Percentiles rank a stretch among this genome's conserved stretches.
These are phyloP conservation scores for Poecilobothrus nobilitatus DNA, from an alignment of 2,888 invertebrate species.

Conservation along the genomic window DNA sequence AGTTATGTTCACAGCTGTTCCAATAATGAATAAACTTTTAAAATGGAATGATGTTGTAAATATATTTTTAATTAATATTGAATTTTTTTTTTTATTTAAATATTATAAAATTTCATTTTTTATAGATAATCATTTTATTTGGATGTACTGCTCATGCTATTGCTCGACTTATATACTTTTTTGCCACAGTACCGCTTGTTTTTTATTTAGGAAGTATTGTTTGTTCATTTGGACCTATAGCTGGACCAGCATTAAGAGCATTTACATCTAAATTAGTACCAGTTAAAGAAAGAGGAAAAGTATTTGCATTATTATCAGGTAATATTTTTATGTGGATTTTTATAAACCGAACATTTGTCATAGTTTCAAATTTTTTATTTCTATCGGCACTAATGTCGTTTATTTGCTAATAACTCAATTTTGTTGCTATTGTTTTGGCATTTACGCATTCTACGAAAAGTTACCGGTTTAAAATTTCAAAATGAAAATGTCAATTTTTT, in stretches of 20 bases:
- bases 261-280: slow-evolving; percentile 72
- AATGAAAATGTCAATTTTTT: too few species aligned
- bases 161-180: slow-evolving; percentile 60
- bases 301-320: slow-evolving; percentile 61
- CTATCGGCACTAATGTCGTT: too few species aligned
- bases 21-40: slow-evolving; percentile 59
- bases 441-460: too few species aligned
- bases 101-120: slow-evolving; percentile 14
- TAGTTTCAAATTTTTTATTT: too few species aligned
- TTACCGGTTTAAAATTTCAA: too few species aligned
- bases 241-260: slow-evolving; percentile 70
- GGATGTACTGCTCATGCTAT: slow-evolving; percentile 61
- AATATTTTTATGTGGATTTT: background rate
- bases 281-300: slow-evolving; percentile 65
- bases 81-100: background rate
- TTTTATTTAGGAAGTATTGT: slow-evolving; percentile 67
- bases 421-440: too few species aligned
- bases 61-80: background rate
- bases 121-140: slow-evolving; percentile 59
- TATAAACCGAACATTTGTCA: too few species aligned
- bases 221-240: slow-evolving; percentile 68
- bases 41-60: slow-evolving; percentile 59
- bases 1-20: slow-evolving; percentile 61
- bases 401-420: too few species aligned
- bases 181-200: slow-evolving; percentile 48